Evolutionary conservation across 2,113 vertebrate genomes (phyloP).

Genomic region (Dasyornis broadbenti): DNA sequence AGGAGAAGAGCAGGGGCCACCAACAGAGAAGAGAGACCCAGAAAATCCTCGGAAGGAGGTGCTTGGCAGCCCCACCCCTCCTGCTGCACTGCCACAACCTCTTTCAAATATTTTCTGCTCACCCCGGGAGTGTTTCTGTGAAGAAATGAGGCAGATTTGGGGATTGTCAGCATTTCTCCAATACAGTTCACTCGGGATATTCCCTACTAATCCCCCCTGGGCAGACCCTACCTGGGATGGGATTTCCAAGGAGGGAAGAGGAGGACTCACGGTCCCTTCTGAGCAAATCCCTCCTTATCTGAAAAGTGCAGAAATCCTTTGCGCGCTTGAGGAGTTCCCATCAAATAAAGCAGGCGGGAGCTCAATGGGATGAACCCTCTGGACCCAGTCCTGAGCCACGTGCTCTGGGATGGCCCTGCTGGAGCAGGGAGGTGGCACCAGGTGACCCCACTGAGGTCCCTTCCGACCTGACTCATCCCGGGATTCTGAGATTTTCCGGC

Average conservation of each 20-base stretch:
- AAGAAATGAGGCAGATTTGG: neutral
- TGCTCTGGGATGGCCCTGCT: neutral
- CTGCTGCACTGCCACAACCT: rapidly evolving
- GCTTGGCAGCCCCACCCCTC: neutral
- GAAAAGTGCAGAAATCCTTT: neutral
- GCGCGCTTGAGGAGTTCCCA: neutral
- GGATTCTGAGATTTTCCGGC: neutral
- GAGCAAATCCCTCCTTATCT: neutral
- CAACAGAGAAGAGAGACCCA: neutral
- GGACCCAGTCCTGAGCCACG: neutral
- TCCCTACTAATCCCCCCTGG: rapidly evolving
- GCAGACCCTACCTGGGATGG: neutral
- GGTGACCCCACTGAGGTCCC: neutral
- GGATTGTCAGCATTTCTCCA: neutral
- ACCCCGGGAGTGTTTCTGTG: neutral
- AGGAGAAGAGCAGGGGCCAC: neutral
- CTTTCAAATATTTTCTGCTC: neutral
- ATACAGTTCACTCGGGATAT: neutral
- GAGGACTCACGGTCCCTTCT: neutral
- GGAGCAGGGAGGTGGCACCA: neutral
- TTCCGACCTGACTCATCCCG: neutral
- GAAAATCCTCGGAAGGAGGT: neutral
- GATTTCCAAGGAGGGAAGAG: neutral
- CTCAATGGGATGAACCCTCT: neutral
- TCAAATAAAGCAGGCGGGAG: neutral